A percentile compares a stretch with the other conserved stretches of the same genome.
These are phyloP conservation scores for Drosophila ochracea DNA, from an alignment of 2,888 invertebrate genomes.

Conservation along the genomic window DNA sequence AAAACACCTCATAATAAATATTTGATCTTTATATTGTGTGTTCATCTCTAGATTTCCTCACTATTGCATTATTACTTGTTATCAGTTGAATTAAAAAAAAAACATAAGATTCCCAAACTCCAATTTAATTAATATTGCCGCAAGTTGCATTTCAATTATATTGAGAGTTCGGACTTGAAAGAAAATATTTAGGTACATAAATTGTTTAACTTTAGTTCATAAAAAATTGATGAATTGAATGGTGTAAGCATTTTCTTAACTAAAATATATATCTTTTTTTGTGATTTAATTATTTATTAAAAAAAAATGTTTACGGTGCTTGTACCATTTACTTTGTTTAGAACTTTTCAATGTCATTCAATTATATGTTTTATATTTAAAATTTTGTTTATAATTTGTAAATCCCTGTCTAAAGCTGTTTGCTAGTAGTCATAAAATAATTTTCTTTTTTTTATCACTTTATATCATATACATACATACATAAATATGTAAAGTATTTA, in stretches of 20 bases:
- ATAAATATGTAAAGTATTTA: constrained; percentile 52
- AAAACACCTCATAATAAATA: constrained; percentile 7
- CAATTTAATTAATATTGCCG: background rate
- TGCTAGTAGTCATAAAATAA: constrained; percentile 62
- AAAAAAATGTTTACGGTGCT: constrained; percentile 48
- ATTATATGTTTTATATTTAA: constrained; percentile 41
- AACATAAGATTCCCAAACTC: constrained; percentile 12
- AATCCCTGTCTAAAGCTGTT: constrained; percentile 72
- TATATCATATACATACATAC: constrained; percentile 62
- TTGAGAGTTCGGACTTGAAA: constrained; percentile 26
- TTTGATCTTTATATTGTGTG: constrained; percentile 7
- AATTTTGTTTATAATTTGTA: constrained; percentile 63
- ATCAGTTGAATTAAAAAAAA: background rate
- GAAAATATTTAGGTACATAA: constrained; percentile 34
- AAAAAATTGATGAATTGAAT: constrained; percentile 39
- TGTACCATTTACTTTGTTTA: constrained; percentile 49
- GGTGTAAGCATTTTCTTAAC: constrained; percentile 37
- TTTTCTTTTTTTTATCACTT: constrained; percentile 51
- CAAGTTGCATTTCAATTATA: background rate
- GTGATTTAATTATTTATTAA: constrained; percentile 35
- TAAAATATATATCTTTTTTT: constrained; percentile 10
- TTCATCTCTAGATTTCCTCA: constrained; percentile 1
- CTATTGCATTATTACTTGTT: background rate
- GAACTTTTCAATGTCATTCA: constrained; percentile 41
- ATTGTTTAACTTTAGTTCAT: constrained; percentile 40